Base-by-base conservation (phyloP, 2,888 invertebrate species). In the Pristionchus arcanus region DNA sequence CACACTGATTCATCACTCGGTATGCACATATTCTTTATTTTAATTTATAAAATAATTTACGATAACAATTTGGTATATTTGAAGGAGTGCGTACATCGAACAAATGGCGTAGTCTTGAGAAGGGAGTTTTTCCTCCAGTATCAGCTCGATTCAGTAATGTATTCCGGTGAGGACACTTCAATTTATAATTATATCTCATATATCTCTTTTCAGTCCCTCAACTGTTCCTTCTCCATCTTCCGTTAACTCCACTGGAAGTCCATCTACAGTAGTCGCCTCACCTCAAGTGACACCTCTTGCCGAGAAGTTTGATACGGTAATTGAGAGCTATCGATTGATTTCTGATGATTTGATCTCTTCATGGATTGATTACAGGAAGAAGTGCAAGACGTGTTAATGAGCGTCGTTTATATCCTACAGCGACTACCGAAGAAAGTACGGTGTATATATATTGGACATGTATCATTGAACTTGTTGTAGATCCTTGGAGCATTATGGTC, bases 341-440 rank as follows among this genome's bases (percentile, higher is more conserved):
- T 16, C 2, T 31, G 71, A 71, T 34, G 34, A 71, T 34, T 71
- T 31, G 19, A 4, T 9, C 19, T 55, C 15, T 9, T 55, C 63
- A 63, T 25, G 1, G 5, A 37, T 53, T 16, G 68, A 42, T 90
- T 91, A 90, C 74, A 93, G 71, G 93, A 94, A 42, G 96, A 96
- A 92, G 95, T 95, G 88, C 95, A 95, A 74, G 96, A 96, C 91
- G 93, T 96, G 66, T 94, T 96, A 9, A 91, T 96, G 34, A 95
- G 95, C 86, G 93, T 95, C 96, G 96, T 98, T 91, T 98, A 97
- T 96, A 97, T 98, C 90, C 96, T 98, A 91, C 98, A 98, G 95
- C 97, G 98, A 96, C 96, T 98, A 92, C 97, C 97, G 77, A 97
- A 98, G 95, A 96, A 90, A 66, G 90, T 91, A 55, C 21, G 68